A percentile compares a stretch with the other conserved stretches of the same genome.
phyloP scores from a whole-genome alignment of 2,888 invertebrate genomes.

The Sphinx pinastri region DNA sequence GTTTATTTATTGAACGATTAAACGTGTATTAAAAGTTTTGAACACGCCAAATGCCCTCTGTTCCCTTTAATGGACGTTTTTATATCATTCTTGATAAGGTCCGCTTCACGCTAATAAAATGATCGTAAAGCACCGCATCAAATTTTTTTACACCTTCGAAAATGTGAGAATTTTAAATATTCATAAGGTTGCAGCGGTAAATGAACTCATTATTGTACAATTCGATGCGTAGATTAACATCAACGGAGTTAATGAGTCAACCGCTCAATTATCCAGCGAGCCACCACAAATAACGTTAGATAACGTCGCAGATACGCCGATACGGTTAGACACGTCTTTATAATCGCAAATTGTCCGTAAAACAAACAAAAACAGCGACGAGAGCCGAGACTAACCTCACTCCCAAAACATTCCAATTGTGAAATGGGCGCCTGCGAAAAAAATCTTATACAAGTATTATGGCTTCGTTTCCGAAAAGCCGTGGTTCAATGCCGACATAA shows the following conservation, averaged over 20 bases:
- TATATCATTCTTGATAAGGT: constrained; percentile 50
- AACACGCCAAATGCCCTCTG: constrained; percentile 37
- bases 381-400: constrained; percentile 52
- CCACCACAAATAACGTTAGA: constrained; percentile 48
- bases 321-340: constrained; percentile 56
- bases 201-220: constrained; percentile 72
- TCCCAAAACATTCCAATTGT: constrained; percentile 61
- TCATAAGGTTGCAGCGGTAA: constrained; percentile 70
- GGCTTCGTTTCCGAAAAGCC: constrained; percentile 76
- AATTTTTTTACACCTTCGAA: constrained; percentile 59
- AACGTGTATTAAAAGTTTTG: constrained; percentile 35
- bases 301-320: constrained; percentile 49
- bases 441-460: constrained; percentile 50
- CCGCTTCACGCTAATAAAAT: constrained; percentile 53
- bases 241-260: constrained; percentile 61
- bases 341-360: constrained; percentile 76
- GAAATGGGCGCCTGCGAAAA: constrained; percentile 50
- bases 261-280: constrained; percentile 65
- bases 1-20: constrained; percentile 38
- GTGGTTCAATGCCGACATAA: constrained; percentile 72
- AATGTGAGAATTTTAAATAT: constrained; percentile 65
- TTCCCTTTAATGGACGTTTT: constrained; percentile 36
- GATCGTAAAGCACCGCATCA: constrained; percentile 53
- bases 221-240: constrained; percentile 70
- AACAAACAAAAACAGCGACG: constrained; percentile 77